Evolutionary conservation across 2,113 vertebrate genomes (phyloP).

Genomic region (Mormyrus iriodes): DNA sequence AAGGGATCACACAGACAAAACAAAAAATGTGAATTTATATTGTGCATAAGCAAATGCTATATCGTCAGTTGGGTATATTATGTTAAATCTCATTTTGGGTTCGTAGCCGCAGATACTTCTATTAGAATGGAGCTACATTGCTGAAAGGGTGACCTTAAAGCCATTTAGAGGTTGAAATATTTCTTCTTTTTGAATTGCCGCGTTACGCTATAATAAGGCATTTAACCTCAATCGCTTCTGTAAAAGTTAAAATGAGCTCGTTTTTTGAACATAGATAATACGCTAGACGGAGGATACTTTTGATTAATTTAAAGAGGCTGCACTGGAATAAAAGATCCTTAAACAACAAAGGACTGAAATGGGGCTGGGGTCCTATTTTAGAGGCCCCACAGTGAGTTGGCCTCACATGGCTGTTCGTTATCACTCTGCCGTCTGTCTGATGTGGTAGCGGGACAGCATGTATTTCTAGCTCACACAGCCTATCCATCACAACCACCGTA

Average conservation of each 20-base stretch:
- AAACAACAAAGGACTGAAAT: constrained; percentile 6
- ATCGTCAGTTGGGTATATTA: background rate
- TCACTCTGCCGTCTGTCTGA: constrained; percentile 38
- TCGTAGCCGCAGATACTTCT: background rate
- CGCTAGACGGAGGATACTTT: background rate
- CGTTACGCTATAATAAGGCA: background rate
- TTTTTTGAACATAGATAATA: background rate
- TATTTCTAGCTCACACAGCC: constrained; percentile 60
- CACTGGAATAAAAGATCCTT: background rate
- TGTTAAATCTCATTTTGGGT: background rate
- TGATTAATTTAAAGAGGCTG: background rate
- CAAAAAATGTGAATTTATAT: background rate
- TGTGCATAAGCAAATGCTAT: background rate
- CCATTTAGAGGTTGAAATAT: background rate
- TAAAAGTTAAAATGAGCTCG: background rate
- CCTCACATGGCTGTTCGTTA: constrained; percentile 58
- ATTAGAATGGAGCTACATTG: background rate
- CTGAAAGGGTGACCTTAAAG: constrained; percentile 1
- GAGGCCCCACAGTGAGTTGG: constrained; percentile 3
- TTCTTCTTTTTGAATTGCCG: background rate
- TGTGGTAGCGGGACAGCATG: constrained; percentile 30
- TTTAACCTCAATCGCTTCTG: background rate
- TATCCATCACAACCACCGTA: constrained; percentile 62
- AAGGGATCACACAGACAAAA: background rate
- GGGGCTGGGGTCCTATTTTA: background rate